A percentile compares a stretch with the other conserved stretches of the same genome.
phyloP scores from a whole-genome alignment of 2,113 vertebrate genomes.

The Blennius ocellaris region DNA sequence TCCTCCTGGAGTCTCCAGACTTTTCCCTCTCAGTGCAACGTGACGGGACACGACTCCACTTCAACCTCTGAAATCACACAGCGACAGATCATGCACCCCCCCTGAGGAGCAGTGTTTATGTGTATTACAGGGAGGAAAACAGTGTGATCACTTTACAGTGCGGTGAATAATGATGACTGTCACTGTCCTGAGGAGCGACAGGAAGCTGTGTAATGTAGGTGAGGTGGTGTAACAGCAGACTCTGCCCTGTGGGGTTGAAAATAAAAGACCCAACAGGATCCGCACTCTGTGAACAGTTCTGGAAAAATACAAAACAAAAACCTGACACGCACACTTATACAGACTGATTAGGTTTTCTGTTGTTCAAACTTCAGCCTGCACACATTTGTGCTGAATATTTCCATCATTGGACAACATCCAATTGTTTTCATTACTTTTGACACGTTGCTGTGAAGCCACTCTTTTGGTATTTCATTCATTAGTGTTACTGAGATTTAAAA shows the following conservation, averaged over 20 bases:
- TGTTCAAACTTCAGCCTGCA: no score
- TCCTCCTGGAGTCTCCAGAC: neutral
- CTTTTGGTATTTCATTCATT: no score
- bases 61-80: constrained; percentile 5
- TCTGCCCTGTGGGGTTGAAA: constrained; percentile 46
- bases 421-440: no score
- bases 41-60: constrained; percentile 32
- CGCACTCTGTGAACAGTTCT: neutral
- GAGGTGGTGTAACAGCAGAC: constrained; percentile 34
- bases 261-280: constrained; percentile 15
- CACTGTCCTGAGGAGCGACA: constrained; percentile 5
- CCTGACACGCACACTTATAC: neutral
- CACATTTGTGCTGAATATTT: no score
- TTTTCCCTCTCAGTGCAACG: constrained; percentile 1
- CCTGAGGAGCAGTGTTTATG: no score
- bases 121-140: no score
- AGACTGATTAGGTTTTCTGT: no score
- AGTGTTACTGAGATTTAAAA: no score
- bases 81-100: neutral
- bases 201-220: constrained; percentile 12
- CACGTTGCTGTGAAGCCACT: no score
- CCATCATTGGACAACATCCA: no score
- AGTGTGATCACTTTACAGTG: neutral
- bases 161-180: neutral
- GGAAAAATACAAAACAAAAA: neutral